phyloP scores from a whole-genome alignment of 2,888 invertebrate species.

The Hydraecia micacea region DNA sequence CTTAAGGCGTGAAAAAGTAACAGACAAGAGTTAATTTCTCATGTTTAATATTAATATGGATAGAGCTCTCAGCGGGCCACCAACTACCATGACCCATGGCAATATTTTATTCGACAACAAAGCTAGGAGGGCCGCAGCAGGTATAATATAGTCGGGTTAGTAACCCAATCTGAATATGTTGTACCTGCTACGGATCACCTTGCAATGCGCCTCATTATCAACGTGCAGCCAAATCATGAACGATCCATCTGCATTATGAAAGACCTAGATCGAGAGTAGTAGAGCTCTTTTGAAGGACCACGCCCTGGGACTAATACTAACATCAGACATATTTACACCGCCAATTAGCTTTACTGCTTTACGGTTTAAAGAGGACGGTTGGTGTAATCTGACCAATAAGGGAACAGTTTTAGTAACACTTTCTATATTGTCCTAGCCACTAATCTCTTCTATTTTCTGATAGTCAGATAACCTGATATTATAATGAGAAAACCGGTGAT shows the following conservation, averaged over 20 bases:
- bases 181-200: background rate
- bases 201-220: no score
- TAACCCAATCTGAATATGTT: background rate
- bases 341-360: background rate
- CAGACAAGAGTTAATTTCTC: background rate
- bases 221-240: background rate
- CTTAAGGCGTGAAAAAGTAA: background rate
- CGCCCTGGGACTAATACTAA: background rate
- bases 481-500: background rate
- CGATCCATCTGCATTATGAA: background rate
- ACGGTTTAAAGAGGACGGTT: background rate
- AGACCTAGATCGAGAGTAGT: background rate
- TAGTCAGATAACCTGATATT: background rate
- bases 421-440: slow-evolving; percentile 10
- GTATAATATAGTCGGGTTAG: no score
- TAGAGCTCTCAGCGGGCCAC: background rate
- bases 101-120: no score
- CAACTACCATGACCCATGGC: background rate
- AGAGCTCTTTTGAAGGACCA: background rate
- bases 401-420: background rate
- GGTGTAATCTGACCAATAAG: background rate
- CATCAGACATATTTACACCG: background rate
- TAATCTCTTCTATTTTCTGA: slow-evolving; percentile 10
- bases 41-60: background rate
- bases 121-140: background rate